These are phyloP conservation scores for Terebella lapidaria DNA, from an alignment of 2,888 invertebrate genomes.

Conservation along the genomic window DNA sequence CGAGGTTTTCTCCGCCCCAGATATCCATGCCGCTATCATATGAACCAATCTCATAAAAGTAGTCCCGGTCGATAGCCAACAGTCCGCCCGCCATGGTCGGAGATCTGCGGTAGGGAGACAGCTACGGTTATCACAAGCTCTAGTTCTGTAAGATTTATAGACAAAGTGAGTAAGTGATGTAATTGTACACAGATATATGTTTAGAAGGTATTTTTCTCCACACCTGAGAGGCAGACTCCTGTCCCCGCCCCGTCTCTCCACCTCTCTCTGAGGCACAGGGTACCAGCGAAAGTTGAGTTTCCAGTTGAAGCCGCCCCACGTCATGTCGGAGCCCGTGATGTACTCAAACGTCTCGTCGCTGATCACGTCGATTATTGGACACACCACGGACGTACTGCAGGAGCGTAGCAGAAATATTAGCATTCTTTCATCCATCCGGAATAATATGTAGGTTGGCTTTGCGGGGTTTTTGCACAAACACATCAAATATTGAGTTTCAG, in stretches of 20 bases:
- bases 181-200: no score
- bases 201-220: slow-evolving; percentile 9
- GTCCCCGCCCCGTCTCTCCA: slow-evolving; percentile 87
- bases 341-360: slow-evolving; percentile 99
- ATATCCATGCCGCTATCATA: slow-evolving; percentile 99
- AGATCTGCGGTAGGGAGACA: slow-evolving; percentile 12
- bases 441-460: no score
- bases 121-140: no score
- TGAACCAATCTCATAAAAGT: slow-evolving; percentile 95
- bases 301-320: slow-evolving; percentile 99
- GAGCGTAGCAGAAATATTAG: no score
- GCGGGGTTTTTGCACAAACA: no score
- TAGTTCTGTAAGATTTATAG: no score
- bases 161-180: no score
- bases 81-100: slow-evolving; percentile 27
- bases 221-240: slow-evolving; percentile 80
- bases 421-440: no score
- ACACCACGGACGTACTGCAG: slow-evolving; percentile 76
- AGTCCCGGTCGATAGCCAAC: slow-evolving; percentile 68
- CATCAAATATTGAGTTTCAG: no score
- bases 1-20: slow-evolving; percentile 95
- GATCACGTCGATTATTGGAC: slow-evolving; percentile 98
- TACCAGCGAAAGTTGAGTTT: slow-evolving; percentile 99
- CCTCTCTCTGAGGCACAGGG: slow-evolving; percentile 93
- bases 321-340: slow-evolving; percentile 97